Percentiles rank a stretch among this genome's conserved stretches.
Conservation (phyloP, 2,888 invertebrate species). For the Ctena decussata region DNA sequence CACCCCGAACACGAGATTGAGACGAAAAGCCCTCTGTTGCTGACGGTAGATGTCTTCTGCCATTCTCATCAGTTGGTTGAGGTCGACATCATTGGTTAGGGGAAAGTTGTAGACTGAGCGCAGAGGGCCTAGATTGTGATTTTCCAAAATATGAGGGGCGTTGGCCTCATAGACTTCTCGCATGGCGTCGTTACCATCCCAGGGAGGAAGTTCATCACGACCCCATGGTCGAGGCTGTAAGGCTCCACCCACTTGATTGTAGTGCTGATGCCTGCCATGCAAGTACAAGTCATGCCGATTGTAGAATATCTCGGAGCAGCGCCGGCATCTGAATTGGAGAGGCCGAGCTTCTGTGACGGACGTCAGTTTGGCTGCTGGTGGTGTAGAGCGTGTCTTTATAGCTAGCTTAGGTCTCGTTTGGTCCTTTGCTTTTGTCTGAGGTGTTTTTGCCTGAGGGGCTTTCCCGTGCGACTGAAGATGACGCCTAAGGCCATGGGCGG, state of each 20-base stretch:
- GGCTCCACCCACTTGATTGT: background rate
- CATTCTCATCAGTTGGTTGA: conserved; percentile 14
- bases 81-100: conserved; percentile 18
- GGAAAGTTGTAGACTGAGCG: conserved; percentile 30
- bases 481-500: background rate
- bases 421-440: background rate
- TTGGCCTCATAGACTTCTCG: conserved; percentile 32
- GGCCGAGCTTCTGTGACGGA: too few relatives aligned
- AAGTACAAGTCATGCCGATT: conserved; percentile 11
- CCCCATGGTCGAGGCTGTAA: background rate
- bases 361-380: too few relatives aligned
- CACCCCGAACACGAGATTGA: too few relatives aligned
- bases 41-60: conserved; percentile 17
- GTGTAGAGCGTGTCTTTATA: too few relatives aligned
- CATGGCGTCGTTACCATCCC: background rate
- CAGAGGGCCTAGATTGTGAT: conserved; percentile 23
- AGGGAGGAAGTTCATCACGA: background rate
- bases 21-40: conserved; percentile 30
- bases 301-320: background rate
- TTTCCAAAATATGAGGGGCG: conserved; percentile 23
- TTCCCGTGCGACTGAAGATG: too few relatives aligned
- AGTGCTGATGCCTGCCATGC: conserved; percentile 5
- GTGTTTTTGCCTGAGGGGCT: too few relatives aligned
- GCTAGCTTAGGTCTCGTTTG: too few relatives aligned
- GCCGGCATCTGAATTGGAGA: background rate